Evolutionary conservation across 1,140 invertebrate species (phyloP), one percentile per base, ranked within the genome.

Genomic region (Drosophila yakuba): DNA sequence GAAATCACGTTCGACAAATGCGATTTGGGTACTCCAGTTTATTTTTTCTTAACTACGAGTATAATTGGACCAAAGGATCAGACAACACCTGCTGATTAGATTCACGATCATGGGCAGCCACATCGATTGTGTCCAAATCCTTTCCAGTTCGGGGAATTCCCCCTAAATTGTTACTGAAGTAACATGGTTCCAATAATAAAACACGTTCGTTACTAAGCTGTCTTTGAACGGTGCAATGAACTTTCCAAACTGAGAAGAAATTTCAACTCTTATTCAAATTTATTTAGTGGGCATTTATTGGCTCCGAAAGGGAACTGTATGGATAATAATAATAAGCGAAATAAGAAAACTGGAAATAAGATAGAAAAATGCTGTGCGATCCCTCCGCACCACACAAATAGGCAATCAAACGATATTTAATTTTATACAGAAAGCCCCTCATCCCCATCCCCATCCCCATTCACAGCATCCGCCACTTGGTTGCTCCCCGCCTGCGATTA

Each of bases 371-470:
- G 63, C 82, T 74, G 62, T 74, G 78, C 81, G 58, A 63, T 51
- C 58, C 47, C 58, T 28, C 47, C 75, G 54, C 56, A 35, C 39
- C 56, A 35, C 35, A 23, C 59, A 86, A 74, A 88, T 77, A 81
- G 72, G 64, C 80, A 83, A 83, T 83, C 83, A 88, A 88, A 79
- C 57, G 67, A 60, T 79, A 69, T 74, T 88, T 86, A 86, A 88
- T 86, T 82, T 86, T 88, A 86, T 86, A 88, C 82, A 88, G 75
- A 76, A 68, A 83, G 71, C 41, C 62, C 39, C 50, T 57, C 47
- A n/a, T 50, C 36, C 63, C 55, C 32, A 32, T 3, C 8, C 32
- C 1, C 28, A 32, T 32, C 8, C 32, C 32, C 8, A 25, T 4
- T 4, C 25, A 4, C 59, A 82, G 48, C 62, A 60, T 60, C 57